These are phyloP conservation scores for Merops nubicus DNA, from an alignment of 2,113 vertebrate genomes.

Conservation along the genomic window DNA sequence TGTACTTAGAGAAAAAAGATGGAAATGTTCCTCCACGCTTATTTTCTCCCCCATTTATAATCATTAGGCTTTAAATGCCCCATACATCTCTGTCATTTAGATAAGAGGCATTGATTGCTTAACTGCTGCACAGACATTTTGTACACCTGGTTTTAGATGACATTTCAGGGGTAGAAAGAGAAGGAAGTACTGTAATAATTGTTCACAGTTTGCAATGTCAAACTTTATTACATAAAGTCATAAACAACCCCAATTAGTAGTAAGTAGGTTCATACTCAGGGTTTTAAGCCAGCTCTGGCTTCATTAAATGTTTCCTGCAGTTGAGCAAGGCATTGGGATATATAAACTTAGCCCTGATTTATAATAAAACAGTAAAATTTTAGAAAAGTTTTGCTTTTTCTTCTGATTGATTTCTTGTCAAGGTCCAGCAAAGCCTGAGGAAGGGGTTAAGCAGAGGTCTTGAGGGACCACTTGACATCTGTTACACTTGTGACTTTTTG, in stretches of 20 bases:
- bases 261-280: slow-evolving; percentile 5
- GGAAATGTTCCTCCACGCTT: slow-evolving; percentile 71
- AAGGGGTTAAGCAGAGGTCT: slow-evolving; percentile 80
- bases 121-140: slow-evolving; percentile 66
- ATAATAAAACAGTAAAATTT: slow-evolving; percentile 48
- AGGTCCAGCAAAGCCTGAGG: slow-evolving; percentile 65
- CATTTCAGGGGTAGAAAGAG: slow-evolving; percentile 54
- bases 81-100: slow-evolving; percentile 75
- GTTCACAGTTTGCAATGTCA: slow-evolving; percentile 65
- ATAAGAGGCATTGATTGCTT: slow-evolving; percentile 70
- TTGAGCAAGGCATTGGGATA: neutral
- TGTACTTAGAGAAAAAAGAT: slow-evolving; percentile 67
- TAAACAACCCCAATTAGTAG: slow-evolving; percentile 73
- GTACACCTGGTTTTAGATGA: slow-evolving; percentile 74
- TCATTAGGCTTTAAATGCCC: slow-evolving; percentile 73
- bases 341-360: slow-evolving; percentile 48
- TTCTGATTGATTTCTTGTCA: slow-evolving; percentile 70
- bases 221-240: slow-evolving; percentile 58
- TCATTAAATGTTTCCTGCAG: slow-evolving; percentile 48
- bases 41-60: slow-evolving; percentile 76
- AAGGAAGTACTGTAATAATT: slow-evolving; percentile 50
- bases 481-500: slow-evolving; percentile 79
- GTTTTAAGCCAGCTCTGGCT: slow-evolving; percentile 38
- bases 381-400: slow-evolving; percentile 47
- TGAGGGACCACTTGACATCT: slow-evolving; percentile 85